Evolutionary conservation across 2,797 vertebrate species (phyloP).

Genomic region (Hipposideros larvatus): DNA sequence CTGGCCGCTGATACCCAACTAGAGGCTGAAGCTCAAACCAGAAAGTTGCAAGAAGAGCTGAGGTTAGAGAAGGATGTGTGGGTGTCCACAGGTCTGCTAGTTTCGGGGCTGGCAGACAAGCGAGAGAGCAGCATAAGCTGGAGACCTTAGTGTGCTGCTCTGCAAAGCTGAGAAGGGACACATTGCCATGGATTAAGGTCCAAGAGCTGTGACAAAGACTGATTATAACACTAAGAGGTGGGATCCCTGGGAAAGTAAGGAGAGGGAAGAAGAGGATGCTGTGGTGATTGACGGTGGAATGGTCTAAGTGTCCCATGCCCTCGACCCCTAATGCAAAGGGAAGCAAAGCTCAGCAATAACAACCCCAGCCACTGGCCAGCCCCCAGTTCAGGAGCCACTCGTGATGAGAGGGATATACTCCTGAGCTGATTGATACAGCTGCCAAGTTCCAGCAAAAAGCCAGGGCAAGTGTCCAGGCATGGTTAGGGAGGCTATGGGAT

Average conservation of each 20-base stretch:
- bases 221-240: not conserved
- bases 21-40: not conserved
- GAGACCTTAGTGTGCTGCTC: not conserved
- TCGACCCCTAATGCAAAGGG: not conserved
- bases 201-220: not conserved
- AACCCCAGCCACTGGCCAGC: not conserved
- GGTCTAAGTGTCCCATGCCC: not conserved
- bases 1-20: not conserved
- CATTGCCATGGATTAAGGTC: not conserved
- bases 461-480: not conserved
- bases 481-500: too few species aligned
- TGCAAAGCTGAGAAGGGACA: not conserved
- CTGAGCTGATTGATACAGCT: not conserved
- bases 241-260: not conserved
- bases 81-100: not conserved
- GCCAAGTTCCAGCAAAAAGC: not conserved
- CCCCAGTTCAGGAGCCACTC: not conserved
- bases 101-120: not conserved
- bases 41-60: not conserved
- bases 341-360: not conserved
- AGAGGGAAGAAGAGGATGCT: not conserved
- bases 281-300: not conserved
- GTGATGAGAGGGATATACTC: not conserved
- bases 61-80: not conserved
- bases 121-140: not conserved